Evolutionary conservation across 2,797 vertebrate genomes (phyloP).

Genomic region (Morus bassanus): DNA sequence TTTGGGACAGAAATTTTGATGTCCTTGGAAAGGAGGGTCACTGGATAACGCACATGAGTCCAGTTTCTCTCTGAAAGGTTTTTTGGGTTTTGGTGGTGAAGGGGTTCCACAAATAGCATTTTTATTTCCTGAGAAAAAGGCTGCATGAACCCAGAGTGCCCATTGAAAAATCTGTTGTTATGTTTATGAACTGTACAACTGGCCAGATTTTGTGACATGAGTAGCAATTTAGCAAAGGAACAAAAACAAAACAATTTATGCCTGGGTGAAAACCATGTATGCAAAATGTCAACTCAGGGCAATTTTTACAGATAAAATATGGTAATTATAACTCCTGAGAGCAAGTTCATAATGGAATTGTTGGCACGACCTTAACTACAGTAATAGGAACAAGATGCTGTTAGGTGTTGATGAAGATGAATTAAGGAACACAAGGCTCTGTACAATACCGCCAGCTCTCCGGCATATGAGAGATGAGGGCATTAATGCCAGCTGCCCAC

Average conservation of each 20-base stretch:
- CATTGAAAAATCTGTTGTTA: neutral
- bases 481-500: neutral
- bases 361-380: neutral
- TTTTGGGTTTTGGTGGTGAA: neutral
- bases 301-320: neutral
- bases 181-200: neutral
- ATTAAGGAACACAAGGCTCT: neutral
- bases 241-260: neutral
- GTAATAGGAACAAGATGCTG: neutral
- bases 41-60: neutral
- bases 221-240: neutral
- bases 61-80: neutral
- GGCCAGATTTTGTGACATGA: neutral
- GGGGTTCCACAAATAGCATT: neutral
- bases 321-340: neutral
- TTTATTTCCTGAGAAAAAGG: neutral
- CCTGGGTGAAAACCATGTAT: neutral
- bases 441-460: neutral
- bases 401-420: neutral
- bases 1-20: neutral
- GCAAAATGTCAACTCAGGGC: neutral
- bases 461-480: neutral
- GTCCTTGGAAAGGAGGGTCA: neutral
- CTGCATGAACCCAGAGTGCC: neutral
- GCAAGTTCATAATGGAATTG: neutral